Conservation (phyloP, 2,113 vertebrate species). For the Scolopax mira region DNA sequence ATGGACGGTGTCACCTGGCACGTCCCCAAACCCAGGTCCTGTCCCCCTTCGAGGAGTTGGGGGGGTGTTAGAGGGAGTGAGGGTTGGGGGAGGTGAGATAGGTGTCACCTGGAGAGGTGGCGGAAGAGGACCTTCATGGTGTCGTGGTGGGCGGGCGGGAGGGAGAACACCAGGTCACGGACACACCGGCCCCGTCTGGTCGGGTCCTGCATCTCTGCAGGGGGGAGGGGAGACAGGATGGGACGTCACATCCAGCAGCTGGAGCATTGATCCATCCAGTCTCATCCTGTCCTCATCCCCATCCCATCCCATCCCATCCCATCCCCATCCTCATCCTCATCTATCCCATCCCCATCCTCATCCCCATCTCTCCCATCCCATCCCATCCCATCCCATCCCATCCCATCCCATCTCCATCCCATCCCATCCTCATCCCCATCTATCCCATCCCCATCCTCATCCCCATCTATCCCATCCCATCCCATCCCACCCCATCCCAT, state of each 20-base stretch:
- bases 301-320: too few relatives aligned
- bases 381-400: background rate
- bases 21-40: background rate
- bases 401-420: background rate
- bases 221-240: background rate
- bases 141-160: conserved; percentile 82
- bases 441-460: too few relatives aligned
- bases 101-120: conserved; percentile 87
- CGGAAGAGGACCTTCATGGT: conserved; percentile 88
- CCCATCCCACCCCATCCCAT: too few relatives aligned
- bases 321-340: background rate
- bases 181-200: conserved; percentile 67
- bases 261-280: background rate
- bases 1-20: accelerated
- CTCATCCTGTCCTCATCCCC: too few relatives aligned
- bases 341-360: too few relatives aligned
- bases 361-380: background rate
- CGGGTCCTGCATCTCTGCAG: conserved; percentile 81
- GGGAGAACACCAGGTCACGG: conserved; percentile 79
- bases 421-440: background rate
- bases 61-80: too few relatives aligned
- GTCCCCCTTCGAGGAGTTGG: background rate
- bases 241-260: background rate
- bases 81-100: accelerated
- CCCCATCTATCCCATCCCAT: too few relatives aligned